Base-by-base conservation (phyloP, 2,113 vertebrate species). In the Apistogramma diplotaenia region DNA sequence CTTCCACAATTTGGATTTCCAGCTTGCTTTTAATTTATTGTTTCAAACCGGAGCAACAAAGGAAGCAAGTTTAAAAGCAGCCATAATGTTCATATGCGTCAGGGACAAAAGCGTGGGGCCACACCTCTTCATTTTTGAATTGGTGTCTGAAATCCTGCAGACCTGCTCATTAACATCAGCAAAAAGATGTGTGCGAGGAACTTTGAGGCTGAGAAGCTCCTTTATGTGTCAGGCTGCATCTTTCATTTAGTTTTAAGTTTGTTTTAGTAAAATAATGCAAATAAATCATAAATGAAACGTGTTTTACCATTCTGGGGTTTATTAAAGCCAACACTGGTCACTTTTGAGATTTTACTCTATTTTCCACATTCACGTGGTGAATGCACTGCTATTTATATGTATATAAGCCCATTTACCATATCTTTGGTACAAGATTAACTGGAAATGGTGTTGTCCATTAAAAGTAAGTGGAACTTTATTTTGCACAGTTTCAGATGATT, bases 321-420 rank as follows among this genome's bases (percentile, higher is more conserved):
- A 11, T n/a, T 18, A 51, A 51, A 70, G 25, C 18, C 31, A 27
- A 31, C 65, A 70, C 18, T 31, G 43, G 23, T 19, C 31, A 51
- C 10, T 70, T 51, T 51, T 43, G 43, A 70, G 51, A 0, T 51
- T 70, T 70, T 18, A 5, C 15, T 16, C 16, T 18, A 49, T 49
- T 49, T 51, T 51, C 65, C 23, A 49, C 62, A 67, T 29, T 49
- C 62, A 49, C n/a, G n/a, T n/a, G n/a, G 62, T 51, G 43, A 0
- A 0, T 51, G 43, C n/a, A n/a, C n/a, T n/a, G n/a, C n/a, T n/a
- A n/a, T n/a, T n/a, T n/a, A n/a, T n/a, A n/a, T n/a, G n/a, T n/a
- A n/a, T n/a, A n/a, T n/a, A n/a, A n/a, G 65, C 51, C 43, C 65
- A 70, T 70, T 70, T 70, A 70, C 25, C 49, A 51, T 46, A 51